Percentiles rank a stretch among this genome's conserved stretches.
phyloP scores from a whole-genome alignment of 2,888 invertebrate genomes.

The Chironomus riparius region DNA sequence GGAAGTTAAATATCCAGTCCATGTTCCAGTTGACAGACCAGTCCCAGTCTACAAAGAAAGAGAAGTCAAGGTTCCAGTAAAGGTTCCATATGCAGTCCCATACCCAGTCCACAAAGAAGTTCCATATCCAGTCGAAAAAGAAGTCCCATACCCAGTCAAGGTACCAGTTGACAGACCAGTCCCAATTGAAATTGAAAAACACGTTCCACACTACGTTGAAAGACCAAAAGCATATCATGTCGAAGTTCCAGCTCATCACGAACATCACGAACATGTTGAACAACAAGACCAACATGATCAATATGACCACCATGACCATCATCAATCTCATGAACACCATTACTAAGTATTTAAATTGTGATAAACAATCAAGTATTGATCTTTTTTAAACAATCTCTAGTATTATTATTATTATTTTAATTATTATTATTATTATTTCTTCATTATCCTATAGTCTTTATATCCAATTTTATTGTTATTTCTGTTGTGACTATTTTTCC shows the following conservation, averaged over 20 bases:
- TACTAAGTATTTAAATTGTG: conserved; percentile 13
- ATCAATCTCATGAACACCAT: not conserved
- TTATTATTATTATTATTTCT: not conserved
- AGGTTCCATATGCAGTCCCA: conserved; percentile 65
- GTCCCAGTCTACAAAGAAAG: conserved; percentile 54
- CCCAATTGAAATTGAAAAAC: conserved; percentile 37
- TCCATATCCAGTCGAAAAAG: conserved; percentile 57
- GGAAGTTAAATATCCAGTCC: conserved; percentile 40
- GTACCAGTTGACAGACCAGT: conserved; percentile 52
- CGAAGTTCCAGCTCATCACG: conserved; percentile 48
- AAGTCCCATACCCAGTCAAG: conserved; percentile 50
- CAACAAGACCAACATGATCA: conserved; percentile 33
- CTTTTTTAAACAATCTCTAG: conserved; percentile 2
- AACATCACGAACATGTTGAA: conserved; percentile 36
- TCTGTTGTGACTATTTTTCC: not conserved
- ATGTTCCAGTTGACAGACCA: conserved; percentile 48
- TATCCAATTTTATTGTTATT: not conserved
- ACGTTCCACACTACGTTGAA: conserved; percentile 56
- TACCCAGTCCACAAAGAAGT: conserved; percentile 54
- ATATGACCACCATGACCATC: not conserved
- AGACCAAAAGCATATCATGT: conserved; percentile 68
- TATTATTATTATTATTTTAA: conserved; percentile 1
- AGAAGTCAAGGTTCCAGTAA: conserved; percentile 60
- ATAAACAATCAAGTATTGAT: conserved; percentile 2
- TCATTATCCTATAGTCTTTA: not conserved